phyloP scores from a whole-genome alignment of 2,888 invertebrate genomes.

The Phytoseiulus persimilis region DNA sequence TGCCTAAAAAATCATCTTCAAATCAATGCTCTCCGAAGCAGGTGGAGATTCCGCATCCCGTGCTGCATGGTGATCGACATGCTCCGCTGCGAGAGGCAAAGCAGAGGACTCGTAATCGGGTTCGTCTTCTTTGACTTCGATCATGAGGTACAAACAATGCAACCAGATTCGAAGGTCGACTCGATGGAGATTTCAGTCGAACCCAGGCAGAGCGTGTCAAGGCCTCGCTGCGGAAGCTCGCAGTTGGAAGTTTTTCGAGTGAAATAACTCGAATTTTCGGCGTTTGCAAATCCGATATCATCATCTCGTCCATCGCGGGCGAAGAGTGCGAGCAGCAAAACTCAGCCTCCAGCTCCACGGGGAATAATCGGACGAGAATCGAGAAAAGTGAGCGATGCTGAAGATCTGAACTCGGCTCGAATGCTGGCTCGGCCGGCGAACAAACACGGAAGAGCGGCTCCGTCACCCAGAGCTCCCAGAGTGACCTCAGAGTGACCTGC shows the following conservation, averaged over 20 bases:
- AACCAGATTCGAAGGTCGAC: background rate
- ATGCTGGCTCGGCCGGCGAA: background rate
- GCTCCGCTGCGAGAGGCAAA: background rate
- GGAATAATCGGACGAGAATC: too few relatives aligned
- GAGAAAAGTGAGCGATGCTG: background rate
- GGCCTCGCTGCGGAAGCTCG: background rate
- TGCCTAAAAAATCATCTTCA: background rate
- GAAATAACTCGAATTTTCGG: background rate
- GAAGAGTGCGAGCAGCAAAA: background rate
- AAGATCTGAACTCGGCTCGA: background rate
- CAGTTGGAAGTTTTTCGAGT: background rate
- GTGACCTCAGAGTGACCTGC: background rate
- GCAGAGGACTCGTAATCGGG: background rate
- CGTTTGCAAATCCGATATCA: background rate
- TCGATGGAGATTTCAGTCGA: background rate
- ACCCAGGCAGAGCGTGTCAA: background rate
- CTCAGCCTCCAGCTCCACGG: too few relatives aligned
- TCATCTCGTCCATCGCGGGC: background rate
- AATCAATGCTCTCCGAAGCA: background rate
- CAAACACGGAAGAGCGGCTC: too few relatives aligned
- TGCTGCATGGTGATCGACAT: background rate
- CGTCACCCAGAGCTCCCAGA: background rate
- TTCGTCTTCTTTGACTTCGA: background rate
- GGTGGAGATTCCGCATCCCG: background rate
- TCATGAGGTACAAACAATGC: background rate